A percentile compares a stretch with the other conserved stretches of the same genome.
Evolutionary conservation across 1,140 invertebrate species (phyloP).

Genomic region (Cotesia typhae): DNA sequence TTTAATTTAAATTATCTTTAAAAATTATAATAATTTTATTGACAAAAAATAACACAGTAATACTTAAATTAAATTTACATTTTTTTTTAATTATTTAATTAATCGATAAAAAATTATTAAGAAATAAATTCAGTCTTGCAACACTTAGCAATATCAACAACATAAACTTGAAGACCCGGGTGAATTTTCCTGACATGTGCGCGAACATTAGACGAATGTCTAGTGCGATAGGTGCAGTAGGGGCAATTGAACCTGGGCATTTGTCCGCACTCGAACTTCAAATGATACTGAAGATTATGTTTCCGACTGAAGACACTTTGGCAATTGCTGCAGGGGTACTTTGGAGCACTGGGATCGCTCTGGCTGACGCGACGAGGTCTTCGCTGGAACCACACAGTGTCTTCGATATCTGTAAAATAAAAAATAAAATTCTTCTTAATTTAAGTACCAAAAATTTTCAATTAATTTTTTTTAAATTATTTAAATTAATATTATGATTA

Average conservation of each 20-base stretch:
- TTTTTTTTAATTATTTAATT: no score
- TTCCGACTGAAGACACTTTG: constrained; percentile 69
- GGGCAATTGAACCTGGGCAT: constrained; percentile 70
- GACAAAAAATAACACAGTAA: constrained; percentile 10
- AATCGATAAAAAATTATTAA: constrained; percentile 12
- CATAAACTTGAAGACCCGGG: constrained; percentile 39
- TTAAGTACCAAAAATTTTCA: no score
- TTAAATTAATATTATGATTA: neutral
- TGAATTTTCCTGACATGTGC: constrained; percentile 58
- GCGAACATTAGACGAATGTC: constrained; percentile 63
- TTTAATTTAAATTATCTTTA: no score
- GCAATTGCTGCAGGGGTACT: constrained; percentile 73
- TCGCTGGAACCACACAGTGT: constrained; percentile 9
- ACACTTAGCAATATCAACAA: constrained; percentile 31
- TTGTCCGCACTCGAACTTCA: constrained; percentile 70
- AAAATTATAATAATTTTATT: neutral
- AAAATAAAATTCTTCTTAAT: neutral
- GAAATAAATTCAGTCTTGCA: constrained; percentile 36
- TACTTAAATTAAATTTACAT: neutral
- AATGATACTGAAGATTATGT: constrained; percentile 70
- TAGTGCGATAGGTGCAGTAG: constrained; percentile 64
- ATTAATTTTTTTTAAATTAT: no score
- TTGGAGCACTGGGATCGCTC: constrained; percentile 27
- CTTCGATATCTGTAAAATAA: constrained; percentile 16
- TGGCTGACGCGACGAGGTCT: constrained; percentile 7